phyloP scores from a whole-genome alignment of 2,888 invertebrate species.

The Odontothrips loti region DNA sequence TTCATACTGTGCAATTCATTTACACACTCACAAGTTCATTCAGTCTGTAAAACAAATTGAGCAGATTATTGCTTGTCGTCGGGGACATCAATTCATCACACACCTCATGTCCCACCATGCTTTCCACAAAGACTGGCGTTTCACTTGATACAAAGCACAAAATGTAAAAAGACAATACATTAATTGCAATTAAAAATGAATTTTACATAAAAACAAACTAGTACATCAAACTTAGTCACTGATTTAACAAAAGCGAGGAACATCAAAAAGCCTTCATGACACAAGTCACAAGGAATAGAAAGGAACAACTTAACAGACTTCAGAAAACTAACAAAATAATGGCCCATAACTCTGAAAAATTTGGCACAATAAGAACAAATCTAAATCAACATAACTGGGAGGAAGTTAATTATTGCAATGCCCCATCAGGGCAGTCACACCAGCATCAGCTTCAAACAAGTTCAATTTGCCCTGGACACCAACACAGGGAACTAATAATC shows the following conservation, averaged over 20 bases:
- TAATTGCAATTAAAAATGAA: slow-evolving; percentile 2
- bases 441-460: slow-evolving; percentile 26
- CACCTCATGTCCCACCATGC: slow-evolving; percentile 2
- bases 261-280: neutral
- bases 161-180: slow-evolving; percentile 1
- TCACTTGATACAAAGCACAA: neutral
- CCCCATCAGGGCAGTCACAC: slow-evolving; percentile 14
- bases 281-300: neutral
- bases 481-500: slow-evolving; percentile 19
- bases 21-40: slow-evolving; percentile 1
- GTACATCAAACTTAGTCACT: neutral
- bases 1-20: slow-evolving; percentile 1
- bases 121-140: neutral
- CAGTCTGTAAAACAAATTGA: slow-evolving; percentile 23
- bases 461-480: slow-evolving; percentile 4
- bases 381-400: slow-evolving; percentile 23
- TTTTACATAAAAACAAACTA: slow-evolving; percentile 17
- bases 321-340: slow-evolving; percentile 27
- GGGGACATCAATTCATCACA: slow-evolving; percentile 9
- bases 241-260: slow-evolving; percentile 16
- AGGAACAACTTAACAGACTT: slow-evolving; percentile 18
- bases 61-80: slow-evolving; percentile 14
- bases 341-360: slow-evolving; percentile 23
- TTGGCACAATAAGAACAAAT: slow-evolving; percentile 26
- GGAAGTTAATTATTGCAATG: slow-evolving; percentile 3